phyloP scores from a whole-genome alignment of 2,888 invertebrate genomes.

The Willowsia nigromaculata region DNA sequence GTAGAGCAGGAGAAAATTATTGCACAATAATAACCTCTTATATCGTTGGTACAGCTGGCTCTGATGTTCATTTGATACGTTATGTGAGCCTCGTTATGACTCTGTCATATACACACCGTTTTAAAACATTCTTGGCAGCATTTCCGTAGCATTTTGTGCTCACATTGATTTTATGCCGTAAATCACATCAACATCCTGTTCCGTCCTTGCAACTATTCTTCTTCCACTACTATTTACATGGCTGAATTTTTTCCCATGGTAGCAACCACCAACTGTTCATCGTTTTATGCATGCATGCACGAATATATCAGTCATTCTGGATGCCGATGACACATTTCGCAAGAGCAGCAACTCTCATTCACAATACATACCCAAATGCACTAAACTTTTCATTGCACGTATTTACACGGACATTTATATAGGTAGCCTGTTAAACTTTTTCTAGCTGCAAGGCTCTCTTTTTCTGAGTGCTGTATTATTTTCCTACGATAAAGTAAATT shows the following conservation, averaged over 20 bases:
- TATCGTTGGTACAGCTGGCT: conserved; percentile 44
- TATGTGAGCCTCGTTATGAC: conserved; percentile 33
- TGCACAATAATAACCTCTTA: conserved; percentile 39
- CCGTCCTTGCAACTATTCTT: conserved; percentile 10
- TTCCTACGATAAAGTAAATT: too few relatives aligned
- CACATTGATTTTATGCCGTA: conserved; percentile 48
- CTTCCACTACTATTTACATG: background rate
- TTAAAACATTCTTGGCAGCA: conserved; percentile 29
- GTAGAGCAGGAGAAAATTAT: conserved; percentile 8
- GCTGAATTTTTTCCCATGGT: background rate
- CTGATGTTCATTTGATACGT: conserved; percentile 55
- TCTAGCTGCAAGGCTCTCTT: too few relatives aligned
- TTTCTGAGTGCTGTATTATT: too few relatives aligned
- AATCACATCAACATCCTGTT: conserved; percentile 36
- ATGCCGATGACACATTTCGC: background rate
- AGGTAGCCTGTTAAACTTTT: background rate
- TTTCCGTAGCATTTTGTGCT: background rate
- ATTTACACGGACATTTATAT: background rate
- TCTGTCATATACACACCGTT: conserved; percentile 24
- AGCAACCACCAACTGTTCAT: conserved; percentile 21
- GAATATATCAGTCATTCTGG: background rate
- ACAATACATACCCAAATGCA: background rate
- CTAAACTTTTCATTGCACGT: background rate
- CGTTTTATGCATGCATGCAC: background rate
- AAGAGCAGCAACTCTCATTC: background rate